phyloP scores from a whole-genome alignment of 2,113 vertebrate genomes.

The Aegotheles bennettii region DNA sequence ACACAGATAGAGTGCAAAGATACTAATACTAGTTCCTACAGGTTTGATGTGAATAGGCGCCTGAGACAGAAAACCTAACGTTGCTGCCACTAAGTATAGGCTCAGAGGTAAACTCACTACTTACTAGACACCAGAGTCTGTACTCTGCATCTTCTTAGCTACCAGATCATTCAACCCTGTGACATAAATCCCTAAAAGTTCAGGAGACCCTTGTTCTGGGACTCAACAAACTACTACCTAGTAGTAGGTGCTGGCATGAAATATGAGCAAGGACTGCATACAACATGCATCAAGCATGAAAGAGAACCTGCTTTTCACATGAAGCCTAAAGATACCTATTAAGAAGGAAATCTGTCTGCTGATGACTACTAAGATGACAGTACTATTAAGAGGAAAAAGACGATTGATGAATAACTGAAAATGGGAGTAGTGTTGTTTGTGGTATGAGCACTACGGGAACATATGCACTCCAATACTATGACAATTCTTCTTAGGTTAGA shows the following conservation, averaged over 20 bases:
- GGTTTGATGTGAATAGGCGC: background rate
- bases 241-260: background rate
- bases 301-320: background rate
- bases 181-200: background rate
- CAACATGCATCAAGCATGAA: background rate
- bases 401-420: background rate
- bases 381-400: background rate
- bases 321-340: background rate
- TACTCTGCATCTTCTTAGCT: background rate
- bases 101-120: background rate
- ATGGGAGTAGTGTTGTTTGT: background rate
- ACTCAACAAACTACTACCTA: background rate
- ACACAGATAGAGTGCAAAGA: background rate
- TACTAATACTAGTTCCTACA: background rate
- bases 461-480: background rate
- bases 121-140: background rate
- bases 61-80: background rate
- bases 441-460: background rate
- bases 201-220: fast-evolving
- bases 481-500: background rate
- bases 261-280: background rate
- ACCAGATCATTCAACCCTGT: background rate
- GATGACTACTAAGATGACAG: background rate
- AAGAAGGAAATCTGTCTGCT: background rate
- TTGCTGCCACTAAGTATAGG: background rate